Evolutionary conservation across 1,140 invertebrate genomes (phyloP), one percentile per base, ranked within the genome.

Genomic region (Drosophila kikkawai): DNA sequence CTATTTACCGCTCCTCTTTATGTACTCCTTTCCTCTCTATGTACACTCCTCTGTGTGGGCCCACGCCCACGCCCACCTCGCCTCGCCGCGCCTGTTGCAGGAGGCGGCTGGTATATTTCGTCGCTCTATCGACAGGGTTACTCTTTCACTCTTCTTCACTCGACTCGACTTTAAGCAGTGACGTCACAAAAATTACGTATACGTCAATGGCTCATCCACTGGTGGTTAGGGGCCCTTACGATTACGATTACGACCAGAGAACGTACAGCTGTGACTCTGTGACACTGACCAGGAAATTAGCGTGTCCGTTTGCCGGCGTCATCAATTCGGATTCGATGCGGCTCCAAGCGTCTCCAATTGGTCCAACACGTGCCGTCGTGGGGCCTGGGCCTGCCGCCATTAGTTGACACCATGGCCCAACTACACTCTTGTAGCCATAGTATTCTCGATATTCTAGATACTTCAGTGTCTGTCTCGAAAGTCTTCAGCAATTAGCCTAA

Each of bases 1-100:
- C 85, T 90, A 90, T 85, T 91, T 90, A 90, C 85, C 13, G n/a
- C 37, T 29, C 7, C 22, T 39, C 32, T 55, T 47, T 56, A 42
- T 37, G 19, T n/a, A 63, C 48, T 32, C 34, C 17, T 29, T 34
- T 37, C 11, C 6, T 11, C 26, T 15, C 9, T 22, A 67, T 36
- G 29, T 50, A 69, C 41, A 17, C 32, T 39, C 32, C 7, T 17
- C 22, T 50, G 26, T 50, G 45, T 41, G 8, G 45, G 44, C 39
- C 44, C 34, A 26, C 34, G 47, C 32, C 67, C 39, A 63, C 45
- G 32, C 41, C 53, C 22, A 50, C 63, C 32, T 36, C 5, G 12
- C 55, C 41, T 36, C 5, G 15, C 55, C 41, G 41, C 34, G 75
- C 75, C 75, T 78, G 75, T 78, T 78, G 75, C 75, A 78, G 70